phyloP scores from a whole-genome alignment of 1,140 invertebrate genomes.

The Leptestheria dahalacensis region DNA sequence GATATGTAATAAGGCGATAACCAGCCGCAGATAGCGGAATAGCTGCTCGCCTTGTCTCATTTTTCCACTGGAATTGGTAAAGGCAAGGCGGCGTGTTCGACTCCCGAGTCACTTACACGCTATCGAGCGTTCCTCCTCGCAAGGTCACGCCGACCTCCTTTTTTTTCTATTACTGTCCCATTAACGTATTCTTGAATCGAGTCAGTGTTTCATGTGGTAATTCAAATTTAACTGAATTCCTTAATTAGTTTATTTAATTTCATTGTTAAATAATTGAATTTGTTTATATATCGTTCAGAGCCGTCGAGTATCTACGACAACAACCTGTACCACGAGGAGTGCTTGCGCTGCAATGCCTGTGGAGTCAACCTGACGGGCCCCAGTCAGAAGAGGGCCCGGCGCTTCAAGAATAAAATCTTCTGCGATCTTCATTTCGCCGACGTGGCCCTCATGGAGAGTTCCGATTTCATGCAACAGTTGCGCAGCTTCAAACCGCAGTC shows the following conservation, averaged over 20 bases:
- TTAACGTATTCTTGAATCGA: not conserved
- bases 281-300: slow-evolving; percentile 38
- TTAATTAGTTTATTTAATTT: too few species aligned
- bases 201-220: too few species aligned
- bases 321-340: slow-evolving; percentile 91
- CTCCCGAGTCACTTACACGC: too few species aligned
- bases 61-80: not conserved
- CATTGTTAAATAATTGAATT: too few species aligned
- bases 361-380: slow-evolving; percentile 78
- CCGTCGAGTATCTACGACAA: slow-evolving; percentile 79
- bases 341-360: slow-evolving; percentile 84
- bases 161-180: not conserved
- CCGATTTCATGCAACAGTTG: slow-evolving; percentile 90
- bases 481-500: slow-evolving; percentile 88
- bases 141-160: not conserved
- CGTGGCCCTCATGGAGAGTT: slow-evolving; percentile 88
- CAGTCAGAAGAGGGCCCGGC: slow-evolving; percentile 62
- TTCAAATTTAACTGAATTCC: too few species aligned
- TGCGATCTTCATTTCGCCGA: slow-evolving; percentile 83
- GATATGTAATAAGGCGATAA: too few species aligned
- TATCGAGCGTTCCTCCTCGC: not conserved
- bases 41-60: too few species aligned
- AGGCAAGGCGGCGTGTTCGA: not conserved
- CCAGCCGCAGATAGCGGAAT: too few species aligned
- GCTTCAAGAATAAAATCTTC: slow-evolving; percentile 69